Percentiles rank a stretch among this genome's conserved stretches.
These are phyloP conservation scores for Poecilia gillii DNA, from an alignment of 2,797 vertebrate species.

Conservation along the genomic window DNA sequence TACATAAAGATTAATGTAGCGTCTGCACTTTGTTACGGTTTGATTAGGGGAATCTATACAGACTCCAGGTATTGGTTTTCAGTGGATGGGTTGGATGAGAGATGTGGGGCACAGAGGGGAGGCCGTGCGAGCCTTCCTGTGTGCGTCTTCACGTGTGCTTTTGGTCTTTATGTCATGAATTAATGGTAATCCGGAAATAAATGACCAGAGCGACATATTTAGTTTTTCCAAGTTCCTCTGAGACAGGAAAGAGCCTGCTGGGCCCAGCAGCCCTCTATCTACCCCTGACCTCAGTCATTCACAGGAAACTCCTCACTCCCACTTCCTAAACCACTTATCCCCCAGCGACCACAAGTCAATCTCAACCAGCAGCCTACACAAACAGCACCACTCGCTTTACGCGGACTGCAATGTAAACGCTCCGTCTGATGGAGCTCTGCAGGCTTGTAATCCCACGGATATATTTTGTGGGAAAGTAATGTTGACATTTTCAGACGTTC, in stretches of 20 bases:
- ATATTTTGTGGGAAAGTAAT: slow-evolving; percentile 32
- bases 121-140: slow-evolving; percentile 29
- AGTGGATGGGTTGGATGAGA: slow-evolving; percentile 26
- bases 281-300: slow-evolving; percentile 58
- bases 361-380: slow-evolving; percentile 44
- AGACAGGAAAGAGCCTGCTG: slow-evolving; percentile 58
- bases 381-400: slow-evolving; percentile 61
- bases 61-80: slow-evolving; percentile 53
- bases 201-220: slow-evolving; percentile 53
- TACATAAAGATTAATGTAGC: slow-evolving; percentile 72
- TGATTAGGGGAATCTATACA: slow-evolving; percentile 67
- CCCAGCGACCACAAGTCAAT: slow-evolving; percentile 58
- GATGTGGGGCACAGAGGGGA: slow-evolving; percentile 20
- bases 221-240: slow-evolving; percentile 49
- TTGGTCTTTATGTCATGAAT: slow-evolving; percentile 52
- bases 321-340: slow-evolving; percentile 69
- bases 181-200: slow-evolving; percentile 64
- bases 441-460: slow-evolving; percentile 50
- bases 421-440: slow-evolving; percentile 41
- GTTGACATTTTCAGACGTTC: slow-evolving; percentile 20
- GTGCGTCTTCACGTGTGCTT: slow-evolving; percentile 13
- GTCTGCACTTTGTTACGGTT: slow-evolving; percentile 70
- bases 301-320: slow-evolving; percentile 63
- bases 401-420: slow-evolving; percentile 41
- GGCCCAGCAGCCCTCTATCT: slow-evolving; percentile 37